Base-by-base conservation (phyloP, 2,797 vertebrate species). In the Loris lydekkerianus region DNA sequence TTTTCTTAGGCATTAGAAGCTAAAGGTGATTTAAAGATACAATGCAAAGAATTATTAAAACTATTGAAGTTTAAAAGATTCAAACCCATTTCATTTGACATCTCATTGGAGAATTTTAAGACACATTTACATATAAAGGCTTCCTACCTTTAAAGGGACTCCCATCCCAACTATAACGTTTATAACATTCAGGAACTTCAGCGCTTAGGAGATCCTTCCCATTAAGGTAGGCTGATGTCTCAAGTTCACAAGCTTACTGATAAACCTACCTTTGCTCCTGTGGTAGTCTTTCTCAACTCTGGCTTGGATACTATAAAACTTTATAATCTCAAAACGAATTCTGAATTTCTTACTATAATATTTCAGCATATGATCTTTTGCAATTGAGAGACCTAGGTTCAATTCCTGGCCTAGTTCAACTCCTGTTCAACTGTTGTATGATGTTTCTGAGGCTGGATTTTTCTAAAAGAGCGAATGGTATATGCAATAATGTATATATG, bases 381-480 rank as follows among this genome's bases (percentile, higher is more conserved):
- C 93, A 95, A 78, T 49, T 14, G 0, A 37, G n/a, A 92, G 29
- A 86, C 21, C 3, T 25, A 46, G n/a, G 3, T 78, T 97, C 31
- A 92, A 20, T 70, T 65, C 27, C 34, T 56, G 18, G 18, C 34
- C 93, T 58, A 43, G 15, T 72, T 76, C 17, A 89, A 37, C 72
- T 93, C 20, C 77, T 69, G 1, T 56, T 49, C 7, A 76, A 65
- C 34, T 34, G 34, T 85, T 46, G 15, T 56, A 9, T 49, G 23
- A n/a, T 92, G 31, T 93, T 93, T 85, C 69, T 86, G 70, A 95
- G 37, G 43, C 43, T 76, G 29, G 31, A 27, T 49, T 91, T 93
- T 92, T 90, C 21, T 77, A 85, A 77, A 84, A 23, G 14, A 80
- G 27, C 83, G 2, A 8, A 1, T 80, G 25, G 43, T 93, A 67